Conservation (phyloP, 2,113 vertebrate species). For the Zosterops pallidus region DNA sequence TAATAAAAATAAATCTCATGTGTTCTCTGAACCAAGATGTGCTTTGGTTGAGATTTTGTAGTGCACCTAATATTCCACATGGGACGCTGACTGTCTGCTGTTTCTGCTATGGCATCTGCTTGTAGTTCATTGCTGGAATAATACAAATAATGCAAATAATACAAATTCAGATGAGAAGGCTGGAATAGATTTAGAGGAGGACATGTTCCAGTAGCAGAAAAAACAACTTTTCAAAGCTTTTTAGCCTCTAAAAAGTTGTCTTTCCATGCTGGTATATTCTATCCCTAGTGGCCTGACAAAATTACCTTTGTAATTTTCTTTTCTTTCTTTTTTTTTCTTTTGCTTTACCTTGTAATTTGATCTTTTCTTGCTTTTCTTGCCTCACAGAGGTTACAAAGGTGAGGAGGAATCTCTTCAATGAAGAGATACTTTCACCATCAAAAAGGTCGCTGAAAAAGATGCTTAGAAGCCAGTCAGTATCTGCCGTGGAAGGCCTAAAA, state of each 20-base stretch:
- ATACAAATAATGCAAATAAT: neutral
- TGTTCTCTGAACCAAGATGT: neutral
- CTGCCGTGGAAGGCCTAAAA: constrained; percentile 83
- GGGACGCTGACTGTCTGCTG: neutral
- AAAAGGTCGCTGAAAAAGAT: constrained; percentile 78
- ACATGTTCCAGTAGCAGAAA: neutral
- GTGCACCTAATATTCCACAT: neutral
- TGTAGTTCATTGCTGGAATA: neutral
- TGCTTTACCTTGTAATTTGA: neutral
- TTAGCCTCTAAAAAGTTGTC: neutral
- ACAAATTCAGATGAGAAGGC: neutral
- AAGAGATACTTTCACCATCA: constrained; percentile 77
- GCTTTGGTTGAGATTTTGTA: neutral
- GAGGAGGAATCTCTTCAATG: constrained; percentile 92
- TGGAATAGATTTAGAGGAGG: neutral
- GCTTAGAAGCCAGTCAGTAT: constrained; percentile 88
- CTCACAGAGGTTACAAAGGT: constrained; percentile 92
- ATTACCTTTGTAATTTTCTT: neutral
- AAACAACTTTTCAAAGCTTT: neutral
- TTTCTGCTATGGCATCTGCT: neutral
- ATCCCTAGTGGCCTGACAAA: neutral
- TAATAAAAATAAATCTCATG: neutral
- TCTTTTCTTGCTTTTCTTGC: neutral
- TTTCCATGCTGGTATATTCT: neutral
- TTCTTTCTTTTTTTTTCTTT: neutral